A percentile compares a stretch with the other conserved stretches of the same genome.
phyloP scores from a whole-genome alignment of 2,797 vertebrate genomes.

The Echeneis naucrates region DNA sequence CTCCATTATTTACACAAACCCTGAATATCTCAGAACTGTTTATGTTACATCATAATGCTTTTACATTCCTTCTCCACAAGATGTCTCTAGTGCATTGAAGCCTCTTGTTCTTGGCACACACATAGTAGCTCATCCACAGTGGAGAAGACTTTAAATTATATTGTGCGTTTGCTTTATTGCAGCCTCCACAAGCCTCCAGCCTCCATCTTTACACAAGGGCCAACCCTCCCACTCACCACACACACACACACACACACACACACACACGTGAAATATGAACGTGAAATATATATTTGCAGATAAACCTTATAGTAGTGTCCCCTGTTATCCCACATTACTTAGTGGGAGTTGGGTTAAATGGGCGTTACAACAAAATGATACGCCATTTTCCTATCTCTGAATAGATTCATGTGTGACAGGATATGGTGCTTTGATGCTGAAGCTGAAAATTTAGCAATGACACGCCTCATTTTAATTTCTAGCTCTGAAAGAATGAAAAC shows the following conservation, averaged over 20 bases:
- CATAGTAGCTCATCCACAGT: background rate
- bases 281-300: slow-evolving; percentile 8
- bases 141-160: slow-evolving; percentile 1
- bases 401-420: slow-evolving; percentile 17
- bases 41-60: background rate
- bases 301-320: background rate
- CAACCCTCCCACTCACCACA: background rate
- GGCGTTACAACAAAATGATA: slow-evolving; percentile 23
- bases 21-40: background rate
- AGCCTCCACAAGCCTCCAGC: slow-evolving; percentile 9
- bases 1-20: background rate
- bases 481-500: background rate
- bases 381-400: slow-evolving; percentile 14
- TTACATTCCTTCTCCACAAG: slow-evolving; percentile 35
- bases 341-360: slow-evolving; percentile 15
- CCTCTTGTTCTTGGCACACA: background rate
- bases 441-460: slow-evolving; percentile 23
- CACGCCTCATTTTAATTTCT: slow-evolving; percentile 28
- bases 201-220: background rate
- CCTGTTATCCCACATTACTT: background rate
- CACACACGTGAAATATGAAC: slow-evolving; percentile 9
- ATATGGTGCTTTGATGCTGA: slow-evolving; percentile 26
- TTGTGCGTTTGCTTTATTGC: background rate
- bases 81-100: slow-evolving; percentile 40
- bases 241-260: background rate